Evolutionary conservation across 2,113 vertebrate species (phyloP).

Genomic region (Lonchura striata): DNA sequence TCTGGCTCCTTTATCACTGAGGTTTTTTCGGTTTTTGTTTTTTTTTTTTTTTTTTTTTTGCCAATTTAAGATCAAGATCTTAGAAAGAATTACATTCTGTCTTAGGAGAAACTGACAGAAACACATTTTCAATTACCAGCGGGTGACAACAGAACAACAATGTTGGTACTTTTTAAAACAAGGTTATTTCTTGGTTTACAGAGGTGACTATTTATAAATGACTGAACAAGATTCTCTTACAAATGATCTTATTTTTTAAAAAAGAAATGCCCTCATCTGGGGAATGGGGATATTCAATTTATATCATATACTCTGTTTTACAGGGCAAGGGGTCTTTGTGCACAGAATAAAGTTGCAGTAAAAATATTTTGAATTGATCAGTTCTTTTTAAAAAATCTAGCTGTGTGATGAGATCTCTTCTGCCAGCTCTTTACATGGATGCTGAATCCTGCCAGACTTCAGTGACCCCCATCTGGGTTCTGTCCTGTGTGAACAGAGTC

Average conservation of each 20-base stretch:
- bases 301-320: not conserved
- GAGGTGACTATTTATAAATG: conserved; percentile 73
- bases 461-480: not conserved
- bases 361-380: not conserved
- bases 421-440: not conserved
- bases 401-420: not conserved
- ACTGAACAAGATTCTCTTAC: conserved; percentile 59
- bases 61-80: conserved; percentile 78
- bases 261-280: conserved; percentile 33
- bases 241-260: conserved; percentile 63
- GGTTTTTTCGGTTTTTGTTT: conserved; percentile 19
- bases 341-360: not conserved
- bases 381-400: conserved; percentile 5
- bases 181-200: conserved; percentile 77
- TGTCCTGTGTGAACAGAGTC: not conserved
- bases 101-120: conserved; percentile 74
- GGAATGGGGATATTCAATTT: conserved; percentile 34
- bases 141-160: conserved; percentile 73
- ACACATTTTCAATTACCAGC: conserved; percentile 80
- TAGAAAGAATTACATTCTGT: conserved; percentile 74
- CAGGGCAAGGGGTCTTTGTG: not conserved
- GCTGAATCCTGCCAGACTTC: not conserved
- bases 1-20: conserved; percentile 67
- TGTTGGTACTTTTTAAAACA: conserved; percentile 67
- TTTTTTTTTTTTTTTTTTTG: conserved; percentile 34